A percentile compares a stretch with the other conserved stretches of the same genome.
phyloP scores from a whole-genome alignment of 2,113 vertebrate genomes.

The Hemibagrus wyckioides region DNA sequence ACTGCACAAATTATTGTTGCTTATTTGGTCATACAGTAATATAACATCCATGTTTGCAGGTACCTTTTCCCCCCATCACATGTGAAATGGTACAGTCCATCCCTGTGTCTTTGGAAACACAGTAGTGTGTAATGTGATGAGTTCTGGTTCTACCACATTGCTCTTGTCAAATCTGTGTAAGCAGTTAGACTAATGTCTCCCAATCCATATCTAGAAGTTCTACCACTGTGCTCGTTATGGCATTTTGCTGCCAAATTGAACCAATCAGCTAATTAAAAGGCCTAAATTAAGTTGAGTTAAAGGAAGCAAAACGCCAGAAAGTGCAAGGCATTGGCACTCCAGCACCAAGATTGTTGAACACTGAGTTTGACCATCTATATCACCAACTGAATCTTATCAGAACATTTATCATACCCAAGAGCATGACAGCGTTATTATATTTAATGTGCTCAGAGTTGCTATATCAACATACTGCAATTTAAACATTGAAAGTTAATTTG shows the following conservation, averaged over 20 bases:
- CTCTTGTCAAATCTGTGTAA: background rate
- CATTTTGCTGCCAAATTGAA: background rate
- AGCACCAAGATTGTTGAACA: background rate
- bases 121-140: background rate
- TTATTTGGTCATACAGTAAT: background rate
- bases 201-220: background rate
- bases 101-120: background rate
- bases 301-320: background rate
- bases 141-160: background rate
- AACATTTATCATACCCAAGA: background rate
- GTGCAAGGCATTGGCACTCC: background rate
- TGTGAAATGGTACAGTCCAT: background rate
- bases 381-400: background rate
- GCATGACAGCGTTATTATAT: background rate
- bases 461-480: background rate
- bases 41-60: constrained; percentile 13
- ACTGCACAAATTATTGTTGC: constrained; percentile 4
- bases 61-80: background rate
- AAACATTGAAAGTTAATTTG: background rate
- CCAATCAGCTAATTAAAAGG: background rate
- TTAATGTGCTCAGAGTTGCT: background rate
- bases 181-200: background rate
- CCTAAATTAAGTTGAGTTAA: background rate
- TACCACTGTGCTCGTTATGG: background rate
- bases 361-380: background rate